These are phyloP conservation scores for Salvelinus sp. DNA, from an alignment of 2,113 vertebrate species.

Conservation along the genomic window DNA sequence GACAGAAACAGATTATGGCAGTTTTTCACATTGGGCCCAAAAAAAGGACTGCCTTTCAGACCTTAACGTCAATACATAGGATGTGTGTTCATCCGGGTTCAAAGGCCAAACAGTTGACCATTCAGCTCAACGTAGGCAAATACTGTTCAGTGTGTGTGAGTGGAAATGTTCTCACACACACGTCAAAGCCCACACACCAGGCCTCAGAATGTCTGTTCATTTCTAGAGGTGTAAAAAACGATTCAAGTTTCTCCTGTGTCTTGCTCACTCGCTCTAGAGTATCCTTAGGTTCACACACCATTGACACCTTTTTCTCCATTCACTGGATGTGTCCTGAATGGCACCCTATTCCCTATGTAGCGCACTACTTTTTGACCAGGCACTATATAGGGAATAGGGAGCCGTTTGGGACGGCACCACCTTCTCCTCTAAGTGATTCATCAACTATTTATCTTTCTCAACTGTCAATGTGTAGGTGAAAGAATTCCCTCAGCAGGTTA, in stretches of 20 bases:
- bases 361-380: background rate
- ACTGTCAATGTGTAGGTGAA: constrained; percentile 19
- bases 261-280: constrained; percentile 1
- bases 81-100: constrained; percentile 8
- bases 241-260: constrained; percentile 33
- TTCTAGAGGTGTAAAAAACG: constrained; percentile 28
- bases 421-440: constrained; percentile 50
- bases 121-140: constrained; percentile 64
- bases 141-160: constrained; percentile 56
- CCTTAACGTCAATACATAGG: background rate
- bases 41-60: background rate
- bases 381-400: too few relatives aligned
- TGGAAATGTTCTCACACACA: constrained; percentile 55
- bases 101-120: constrained; percentile 55
- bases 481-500: constrained; percentile 34
- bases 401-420: background rate
- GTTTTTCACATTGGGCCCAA: too few relatives aligned
- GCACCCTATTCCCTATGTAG: background rate
- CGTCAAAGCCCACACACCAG: constrained; percentile 63
- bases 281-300: constrained; percentile 19
- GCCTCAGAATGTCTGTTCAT: constrained; percentile 17
- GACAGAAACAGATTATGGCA: too few relatives aligned
- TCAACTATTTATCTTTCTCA: constrained; percentile 43
- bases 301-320: constrained; percentile 42
- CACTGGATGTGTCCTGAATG: background rate